Evolutionary conservation across 2,888 invertebrate genomes (phyloP).

Genomic region (Stenichneumon culpator): DNA sequence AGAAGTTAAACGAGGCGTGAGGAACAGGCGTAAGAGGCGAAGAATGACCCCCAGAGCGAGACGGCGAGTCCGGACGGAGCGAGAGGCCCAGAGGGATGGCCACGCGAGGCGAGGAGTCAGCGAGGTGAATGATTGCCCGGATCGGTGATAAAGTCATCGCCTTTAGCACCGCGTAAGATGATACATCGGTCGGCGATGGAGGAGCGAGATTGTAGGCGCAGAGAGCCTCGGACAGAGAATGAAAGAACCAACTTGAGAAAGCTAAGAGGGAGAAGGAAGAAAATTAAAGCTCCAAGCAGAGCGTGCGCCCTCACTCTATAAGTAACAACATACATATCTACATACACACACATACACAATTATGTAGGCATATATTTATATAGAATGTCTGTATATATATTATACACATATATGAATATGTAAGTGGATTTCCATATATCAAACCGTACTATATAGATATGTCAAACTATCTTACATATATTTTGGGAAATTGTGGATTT

Average conservation of each 20-base stretch:
- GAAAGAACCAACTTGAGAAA: constrained; percentile 8
- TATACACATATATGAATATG: no score
- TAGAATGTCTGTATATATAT: no score
- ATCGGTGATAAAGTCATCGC: constrained; percentile 85
- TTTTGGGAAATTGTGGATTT: no score
- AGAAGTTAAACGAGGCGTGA: constrained; percentile 34
- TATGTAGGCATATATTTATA: no score
- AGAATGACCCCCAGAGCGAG: constrained; percentile 45
- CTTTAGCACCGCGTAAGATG: constrained; percentile 84
- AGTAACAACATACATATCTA: not conserved
- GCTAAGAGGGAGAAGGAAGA: constrained; percentile 9
- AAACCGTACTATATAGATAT: not conserved
- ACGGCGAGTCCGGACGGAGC: constrained; percentile 49
- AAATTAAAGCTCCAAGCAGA: constrained; percentile 11
- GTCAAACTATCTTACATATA: not conserved
- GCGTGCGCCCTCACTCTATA: constrained; percentile 7
- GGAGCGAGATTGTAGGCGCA: constrained; percentile 78
- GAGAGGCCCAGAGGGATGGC: constrained; percentile 64
- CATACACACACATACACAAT: not conserved
- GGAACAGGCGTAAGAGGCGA: not conserved
- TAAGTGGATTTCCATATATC: no score
- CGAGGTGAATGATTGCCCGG: constrained; percentile 81
- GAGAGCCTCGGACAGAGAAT: constrained; percentile 29
- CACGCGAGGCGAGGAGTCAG: constrained; percentile 71
- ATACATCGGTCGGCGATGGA: constrained; percentile 84